Evolutionary conservation across 2,888 invertebrate species (phyloP).

Genomic region (Chloroclysta siterata): DNA sequence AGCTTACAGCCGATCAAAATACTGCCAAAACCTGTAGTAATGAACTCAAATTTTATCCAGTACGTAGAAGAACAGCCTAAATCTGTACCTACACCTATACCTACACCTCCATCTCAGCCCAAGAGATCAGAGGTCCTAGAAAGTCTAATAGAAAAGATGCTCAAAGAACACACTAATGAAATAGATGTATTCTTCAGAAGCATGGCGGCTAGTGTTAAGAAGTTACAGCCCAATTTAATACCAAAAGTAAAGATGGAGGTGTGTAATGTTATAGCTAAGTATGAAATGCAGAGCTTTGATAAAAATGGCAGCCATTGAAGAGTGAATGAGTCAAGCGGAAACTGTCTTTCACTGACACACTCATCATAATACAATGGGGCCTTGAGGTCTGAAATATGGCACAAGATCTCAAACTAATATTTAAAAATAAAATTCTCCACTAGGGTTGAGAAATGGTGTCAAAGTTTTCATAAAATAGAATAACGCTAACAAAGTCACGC

Average conservation of each 20-base stretch:
- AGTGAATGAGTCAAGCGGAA: not conserved
- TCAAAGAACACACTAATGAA: slow-evolving; percentile 79
- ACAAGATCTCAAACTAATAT: too few relatives aligned
- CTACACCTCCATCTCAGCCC: slow-evolving; percentile 24
- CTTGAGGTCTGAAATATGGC: too few relatives aligned
- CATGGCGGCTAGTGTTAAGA: slow-evolving; percentile 81
- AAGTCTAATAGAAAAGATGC: slow-evolving; percentile 74
- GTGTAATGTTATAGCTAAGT: slow-evolving; percentile 80
- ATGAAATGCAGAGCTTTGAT: slow-evolving; percentile 81
- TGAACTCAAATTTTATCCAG: slow-evolving; percentile 70
- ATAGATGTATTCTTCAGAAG: slow-evolving; percentile 80
- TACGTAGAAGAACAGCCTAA: slow-evolving; percentile 69
- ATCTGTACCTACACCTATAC: slow-evolving; percentile 14
- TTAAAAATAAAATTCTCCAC: too few relatives aligned
- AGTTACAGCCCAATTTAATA: slow-evolving; percentile 77
- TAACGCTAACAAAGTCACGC: too few relatives aligned
- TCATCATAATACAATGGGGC: too few relatives aligned
- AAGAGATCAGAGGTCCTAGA: slow-evolving; percentile 68
- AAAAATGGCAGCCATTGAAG: slow-evolving; percentile 52
- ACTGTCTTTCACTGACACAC: too few relatives aligned
- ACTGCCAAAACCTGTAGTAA: slow-evolving; percentile 72
- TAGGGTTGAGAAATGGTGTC: too few relatives aligned
- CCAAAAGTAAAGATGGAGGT: slow-evolving; percentile 83
- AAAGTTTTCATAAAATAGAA: too few relatives aligned
- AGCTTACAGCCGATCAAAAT: slow-evolving; percentile 75